Percentiles rank a stretch among this genome's conserved stretches.
These are phyloP conservation scores for Daktulosphaira vitifoliae DNA, from an alignment of 1,140 invertebrate genomes.

Conservation along the genomic window DNA sequence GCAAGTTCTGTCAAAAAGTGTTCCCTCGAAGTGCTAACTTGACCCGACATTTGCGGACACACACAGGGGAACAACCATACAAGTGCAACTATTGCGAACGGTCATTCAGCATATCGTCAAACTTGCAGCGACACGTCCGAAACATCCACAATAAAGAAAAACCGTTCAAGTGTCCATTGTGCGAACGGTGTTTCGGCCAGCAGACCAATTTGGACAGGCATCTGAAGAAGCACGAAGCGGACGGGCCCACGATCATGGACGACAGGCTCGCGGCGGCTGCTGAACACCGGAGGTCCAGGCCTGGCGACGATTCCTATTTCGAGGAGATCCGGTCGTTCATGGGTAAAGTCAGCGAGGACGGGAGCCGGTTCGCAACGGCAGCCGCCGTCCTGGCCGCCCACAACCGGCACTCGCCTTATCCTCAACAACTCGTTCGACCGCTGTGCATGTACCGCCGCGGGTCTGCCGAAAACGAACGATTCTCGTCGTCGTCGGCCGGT, in stretches of 20 bases:
- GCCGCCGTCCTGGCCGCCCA: background rate
- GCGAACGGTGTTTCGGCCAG: conserved; percentile 91
- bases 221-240: conserved; percentile 94
- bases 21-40: conserved; percentile 98
- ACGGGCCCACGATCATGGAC: conserved; percentile 64
- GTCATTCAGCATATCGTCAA: conserved; percentile 97
- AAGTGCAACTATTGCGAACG: conserved; percentile 97
- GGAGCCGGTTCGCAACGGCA: conserved; percentile 37
- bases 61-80: conserved; percentile 97
- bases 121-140: conserved; percentile 94
- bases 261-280: conserved; percentile 43
- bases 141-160: conserved; percentile 99
- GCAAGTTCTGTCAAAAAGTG: conserved; percentile 96
- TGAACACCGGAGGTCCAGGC: background rate
- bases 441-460: background rate
- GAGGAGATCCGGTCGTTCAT: conserved; percentile 90
- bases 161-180: conserved; percentile 76
- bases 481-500: conserved; percentile 16
- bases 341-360: conserved; percentile 68
- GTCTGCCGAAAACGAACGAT: background rate
- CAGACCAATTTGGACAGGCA: conserved; percentile 97
- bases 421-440: background rate
- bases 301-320: conserved; percentile 72
- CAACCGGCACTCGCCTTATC: background rate
- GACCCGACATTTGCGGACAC: conserved; percentile 90